Evolutionary conservation across 1,140 invertebrate species (phyloP).

Genomic region (Drosophila saltans): DNA sequence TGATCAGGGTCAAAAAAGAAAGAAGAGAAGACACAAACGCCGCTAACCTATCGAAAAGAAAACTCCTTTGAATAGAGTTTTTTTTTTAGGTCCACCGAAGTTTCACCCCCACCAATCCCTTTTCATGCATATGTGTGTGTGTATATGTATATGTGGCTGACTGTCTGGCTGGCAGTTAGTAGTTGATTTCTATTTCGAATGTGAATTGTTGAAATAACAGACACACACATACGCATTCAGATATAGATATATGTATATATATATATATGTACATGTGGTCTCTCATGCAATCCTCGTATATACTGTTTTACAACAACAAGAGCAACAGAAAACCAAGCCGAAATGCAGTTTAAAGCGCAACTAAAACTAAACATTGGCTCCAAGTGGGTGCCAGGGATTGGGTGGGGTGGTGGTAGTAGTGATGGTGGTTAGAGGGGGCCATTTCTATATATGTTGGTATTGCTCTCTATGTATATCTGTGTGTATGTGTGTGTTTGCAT

Average conservation of each 20-base stretch:
- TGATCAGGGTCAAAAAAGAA: too few species aligned
- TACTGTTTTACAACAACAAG: constrained; percentile 61
- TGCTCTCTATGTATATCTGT: constrained; percentile 14
- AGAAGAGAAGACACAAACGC: too few species aligned
- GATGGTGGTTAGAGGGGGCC: constrained; percentile 21
- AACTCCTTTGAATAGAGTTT: too few species aligned
- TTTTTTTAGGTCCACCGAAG: too few species aligned
- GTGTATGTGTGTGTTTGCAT: constrained; percentile 52
- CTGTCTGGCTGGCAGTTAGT: not conserved
- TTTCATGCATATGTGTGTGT: too few species aligned
- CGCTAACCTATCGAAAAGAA: too few species aligned
- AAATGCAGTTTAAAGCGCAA: constrained; percentile 80
- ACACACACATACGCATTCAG: constrained; percentile 21
- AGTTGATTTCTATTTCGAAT: constrained; percentile 43
- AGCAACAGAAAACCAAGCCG: constrained; percentile 48
- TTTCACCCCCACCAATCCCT: too few species aligned
- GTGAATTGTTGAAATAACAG: constrained; percentile 50
- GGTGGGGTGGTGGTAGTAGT: not conserved
- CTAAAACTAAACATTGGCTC: constrained; percentile 76
- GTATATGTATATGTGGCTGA: not conserved
- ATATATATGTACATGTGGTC: constrained; percentile 2
- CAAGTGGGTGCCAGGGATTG: constrained; percentile 42
- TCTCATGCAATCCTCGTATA: constrained; percentile 46
- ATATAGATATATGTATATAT: constrained; percentile 9
- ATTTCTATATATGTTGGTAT: constrained; percentile 40